Base-by-base conservation (phyloP, 92 coral and sea anemone species). In the Bergia puertoricense region DNA sequence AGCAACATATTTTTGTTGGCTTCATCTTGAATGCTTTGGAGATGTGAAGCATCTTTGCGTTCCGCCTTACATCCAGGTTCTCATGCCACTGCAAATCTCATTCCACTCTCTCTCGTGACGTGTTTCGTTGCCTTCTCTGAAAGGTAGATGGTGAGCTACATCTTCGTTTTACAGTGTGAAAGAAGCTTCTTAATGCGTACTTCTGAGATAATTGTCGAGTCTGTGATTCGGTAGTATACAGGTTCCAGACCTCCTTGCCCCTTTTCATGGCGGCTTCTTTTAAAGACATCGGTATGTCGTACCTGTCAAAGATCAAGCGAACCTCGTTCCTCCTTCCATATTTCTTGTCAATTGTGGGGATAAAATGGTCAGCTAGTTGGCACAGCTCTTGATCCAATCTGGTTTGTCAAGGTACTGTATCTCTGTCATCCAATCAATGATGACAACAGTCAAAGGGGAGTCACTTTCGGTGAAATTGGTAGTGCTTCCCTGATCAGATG, bases 41-140 rank as follows among this genome's bases (percentile, higher is more conserved):
- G 71, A 36, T 85, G 88, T 48, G 68, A 9, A 4, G 51, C 86
- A 48, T 67, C 45, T 65, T 62, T 77, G 83, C 81, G 86, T 1
- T 86, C 88, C 23, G 91, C 95, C 85, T 75, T 13, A 50, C 95
- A 89, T 23, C 69, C n/a, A 67, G 84, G 44, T 6, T 84, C 91
- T 88, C 89, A 92, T 13, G 89, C 81, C 1, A 89, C 93, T 56
- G 79, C 87, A 11, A 85, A 41, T 62, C 85, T 22, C 22, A 30
- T 44, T 62, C 85, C 88, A 72, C 44, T 54, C 74, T 76, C 3
- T 74, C 22, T 48, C 0, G 81, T 68, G 3, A 74, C 6, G 50
- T 74, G 78, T 6, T 57, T 62, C 0, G 85, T 46, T 9, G 42
- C 56, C 75, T 86, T 86, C 18, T 76, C 36, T 8, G 85, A 77